A percentile compares a stretch with the other conserved stretches of the same genome.
Conservation (phyloP, 2,113 vertebrate species). For the Rattus norvegicus region DNA sequence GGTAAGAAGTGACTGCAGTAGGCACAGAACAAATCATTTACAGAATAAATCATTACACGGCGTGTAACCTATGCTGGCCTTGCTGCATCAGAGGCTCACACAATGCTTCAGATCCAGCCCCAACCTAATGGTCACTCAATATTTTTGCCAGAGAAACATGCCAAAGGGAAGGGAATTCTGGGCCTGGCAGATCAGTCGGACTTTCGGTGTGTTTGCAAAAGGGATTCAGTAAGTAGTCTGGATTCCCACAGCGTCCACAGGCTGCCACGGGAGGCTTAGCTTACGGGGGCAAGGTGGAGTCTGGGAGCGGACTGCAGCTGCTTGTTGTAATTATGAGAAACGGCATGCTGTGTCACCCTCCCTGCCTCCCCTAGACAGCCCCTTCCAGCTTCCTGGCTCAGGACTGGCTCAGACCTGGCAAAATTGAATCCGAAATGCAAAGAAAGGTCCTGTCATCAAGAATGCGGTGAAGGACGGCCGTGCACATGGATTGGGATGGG, state of each 20-base stretch:
- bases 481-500: neutral
- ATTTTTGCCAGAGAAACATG: neutral
- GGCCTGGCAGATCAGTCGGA: neutral
- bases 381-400: neutral
- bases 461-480: neutral
- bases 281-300: neutral
- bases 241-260: neutral
- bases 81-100: neutral
- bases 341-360: neutral
- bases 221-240: conserved; percentile 2
- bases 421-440: neutral
- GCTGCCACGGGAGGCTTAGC: neutral
- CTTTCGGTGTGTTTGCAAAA: conserved; percentile 45
- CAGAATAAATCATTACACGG: too few relatives aligned
- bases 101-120: neutral
- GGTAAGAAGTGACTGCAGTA: neutral
- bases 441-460: conserved; percentile 32
- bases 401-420: neutral
- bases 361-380: neutral
- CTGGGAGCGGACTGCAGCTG: neutral
- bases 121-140: neutral
- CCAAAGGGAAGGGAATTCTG: conserved; percentile 42
- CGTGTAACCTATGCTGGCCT: neutral
- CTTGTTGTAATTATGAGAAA: neutral
- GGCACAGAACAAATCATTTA: conserved; percentile 41